Base-by-base conservation (phyloP, 2,797 vertebrate genomes). In the Platalea minor region DNA sequence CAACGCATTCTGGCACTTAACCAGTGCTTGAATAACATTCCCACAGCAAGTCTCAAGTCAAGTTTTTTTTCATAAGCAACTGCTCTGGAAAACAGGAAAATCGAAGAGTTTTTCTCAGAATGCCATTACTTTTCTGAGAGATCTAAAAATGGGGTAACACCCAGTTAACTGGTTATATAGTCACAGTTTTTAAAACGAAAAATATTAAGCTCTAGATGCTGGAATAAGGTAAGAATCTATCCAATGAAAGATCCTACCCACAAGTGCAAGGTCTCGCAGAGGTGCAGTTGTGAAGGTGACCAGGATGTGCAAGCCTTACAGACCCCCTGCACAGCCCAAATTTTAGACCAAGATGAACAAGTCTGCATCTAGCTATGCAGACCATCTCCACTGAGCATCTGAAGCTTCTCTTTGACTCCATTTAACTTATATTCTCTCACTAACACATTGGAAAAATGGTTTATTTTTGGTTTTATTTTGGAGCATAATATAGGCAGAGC, bases 1-100 rank as follows among this genome's bases (percentile, higher is more conserved):
- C 95, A 94, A 95, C 67, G 51, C 67, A 88, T 63, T 93, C 94
- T 97, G 95, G 94, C 97, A 85, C 67, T 94, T 86, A 26, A 91
- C 95, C 95, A 96, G 87, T 57, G 67, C 74, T 91, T 37, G 56
- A 93, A 95, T 86, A 94, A 94, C 85, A 57, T 97, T 97, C 94
- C 95, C 95, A 97, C 93, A 96, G 57, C 76, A 76, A 95, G 81
- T 31, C 79, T 89, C 1, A 0, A 92, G 75, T 89, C 74, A 51
- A 83, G 43, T 57, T 81, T 50, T 3, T 84, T 91, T 81, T 90
- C 65, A 78, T 59, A 94, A 93, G 91, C 73, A 73, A 53, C 76
- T 73, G 10, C 87, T 73, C 57, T 63, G 91, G 85, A 95, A 93
- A 86, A 86, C 57, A 88, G 67, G 65, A 82, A 91, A 84, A 91